Conservation (phyloP, 1,140 invertebrate genomes). For the Drosophila kepulauana region DNA sequence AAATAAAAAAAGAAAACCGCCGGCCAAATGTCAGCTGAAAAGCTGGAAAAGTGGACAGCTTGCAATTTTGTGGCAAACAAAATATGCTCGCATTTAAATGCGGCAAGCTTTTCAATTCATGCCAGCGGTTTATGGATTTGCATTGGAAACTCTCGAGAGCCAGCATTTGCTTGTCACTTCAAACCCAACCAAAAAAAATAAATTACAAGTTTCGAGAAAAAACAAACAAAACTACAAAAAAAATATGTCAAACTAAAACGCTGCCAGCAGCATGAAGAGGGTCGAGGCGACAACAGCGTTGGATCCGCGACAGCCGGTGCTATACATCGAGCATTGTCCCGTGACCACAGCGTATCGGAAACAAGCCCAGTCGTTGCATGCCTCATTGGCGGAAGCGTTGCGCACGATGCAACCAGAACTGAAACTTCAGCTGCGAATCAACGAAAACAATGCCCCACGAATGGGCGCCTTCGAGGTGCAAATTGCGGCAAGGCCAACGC, state of each 20-base stretch:
- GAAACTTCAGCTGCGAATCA: constrained; percentile 65
- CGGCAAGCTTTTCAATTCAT: constrained; percentile 37
- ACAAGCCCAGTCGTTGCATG: constrained; percentile 52
- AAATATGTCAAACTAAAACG: constrained; percentile 8
- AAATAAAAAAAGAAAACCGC: constrained; percentile 24
- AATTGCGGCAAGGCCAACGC: constrained; percentile 46
- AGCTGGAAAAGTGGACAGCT: constrained; percentile 53
- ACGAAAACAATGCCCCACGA: constrained; percentile 44
- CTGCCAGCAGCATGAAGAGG: background rate
- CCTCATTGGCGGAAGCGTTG: constrained; percentile 50
- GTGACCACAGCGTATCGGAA: constrained; percentile 35
- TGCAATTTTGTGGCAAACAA: constrained; percentile 7
- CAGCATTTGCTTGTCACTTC: constrained; percentile 17
- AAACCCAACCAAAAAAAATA: no score
- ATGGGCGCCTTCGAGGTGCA: constrained; percentile 69
- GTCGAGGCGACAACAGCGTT: constrained; percentile 9
- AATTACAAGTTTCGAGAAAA: no score
- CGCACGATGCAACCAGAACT: constrained; percentile 40
- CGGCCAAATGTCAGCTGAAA: constrained; percentile 61
- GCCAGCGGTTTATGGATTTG: constrained; percentile 46
- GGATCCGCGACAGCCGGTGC: constrained; percentile 59
- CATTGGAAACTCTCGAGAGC: constrained; percentile 53
- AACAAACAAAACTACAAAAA: constrained; percentile 1
- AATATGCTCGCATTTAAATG: constrained; percentile 26
- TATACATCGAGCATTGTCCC: constrained; percentile 72